These are phyloP conservation scores for Chelidonichthys spinosus DNA, from an alignment of 2,797 vertebrate genomes.

Conservation along the genomic window DNA sequence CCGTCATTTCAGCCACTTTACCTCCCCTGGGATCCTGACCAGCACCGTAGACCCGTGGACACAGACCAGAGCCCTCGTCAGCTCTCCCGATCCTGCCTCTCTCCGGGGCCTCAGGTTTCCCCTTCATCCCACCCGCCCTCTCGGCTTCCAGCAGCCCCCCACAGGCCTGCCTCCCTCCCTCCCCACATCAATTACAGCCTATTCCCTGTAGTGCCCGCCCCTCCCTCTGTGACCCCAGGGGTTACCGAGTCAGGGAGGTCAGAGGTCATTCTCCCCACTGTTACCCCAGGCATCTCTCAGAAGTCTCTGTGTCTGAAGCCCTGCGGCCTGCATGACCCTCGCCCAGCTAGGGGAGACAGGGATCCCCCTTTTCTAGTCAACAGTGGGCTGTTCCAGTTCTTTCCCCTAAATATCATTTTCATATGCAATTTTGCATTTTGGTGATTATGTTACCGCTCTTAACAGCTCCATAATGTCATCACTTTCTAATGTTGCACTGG, in stretches of 20 bases:
- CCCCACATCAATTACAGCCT: constrained; percentile 78
- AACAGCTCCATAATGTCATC: neutral
- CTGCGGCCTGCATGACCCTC: constrained; percentile 57
- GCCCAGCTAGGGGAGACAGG: constrained; percentile 22
- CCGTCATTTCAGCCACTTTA: constrained; percentile 29
- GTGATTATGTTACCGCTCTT: neutral
- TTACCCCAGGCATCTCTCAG: constrained; percentile 78
- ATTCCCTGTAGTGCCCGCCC: constrained; percentile 60
- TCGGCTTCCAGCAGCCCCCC: constrained; percentile 56
- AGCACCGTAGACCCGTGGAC: constrained; percentile 47
- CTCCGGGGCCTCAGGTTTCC: constrained; percentile 69
- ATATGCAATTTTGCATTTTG: constrained; percentile 26
- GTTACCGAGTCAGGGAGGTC: constrained; percentile 71
- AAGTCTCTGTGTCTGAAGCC: constrained; percentile 71
- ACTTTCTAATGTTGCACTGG: neutral
- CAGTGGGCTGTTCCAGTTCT: constrained; percentile 54
- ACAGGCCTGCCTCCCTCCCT: constrained; percentile 62
- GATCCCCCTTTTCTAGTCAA: constrained; percentile 28
- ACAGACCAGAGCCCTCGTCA: constrained; percentile 74
- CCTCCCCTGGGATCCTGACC: constrained; percentile 41
- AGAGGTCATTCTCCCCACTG: constrained; percentile 73
- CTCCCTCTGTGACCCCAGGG: constrained; percentile 71
- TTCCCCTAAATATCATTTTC: constrained; percentile 23
- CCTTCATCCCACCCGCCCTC: constrained; percentile 44
- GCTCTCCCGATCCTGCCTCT: constrained; percentile 52